Base-by-base conservation (phyloP, 2,888 invertebrate genomes). In the Orthonychiurus folsomi region DNA sequence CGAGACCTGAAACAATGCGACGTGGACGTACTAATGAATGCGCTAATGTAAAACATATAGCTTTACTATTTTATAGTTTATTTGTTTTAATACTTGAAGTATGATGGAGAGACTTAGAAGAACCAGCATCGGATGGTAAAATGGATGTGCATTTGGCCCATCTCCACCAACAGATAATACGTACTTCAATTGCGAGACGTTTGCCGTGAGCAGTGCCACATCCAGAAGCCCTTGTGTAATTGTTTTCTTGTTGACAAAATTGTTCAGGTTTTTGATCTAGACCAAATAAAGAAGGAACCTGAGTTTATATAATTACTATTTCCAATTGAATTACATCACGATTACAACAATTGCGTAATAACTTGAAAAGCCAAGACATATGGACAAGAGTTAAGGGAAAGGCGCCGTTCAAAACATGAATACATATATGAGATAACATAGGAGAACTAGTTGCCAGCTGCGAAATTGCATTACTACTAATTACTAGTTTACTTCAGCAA, bases 171-270 rank as follows among this genome's bases (percentile, higher is more conserved):
- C 66, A 81, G 87, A 88, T 0, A 92, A 81, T 28, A 92, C 86
- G 74, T 91, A 91, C 76, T 91, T 91, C 50, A 92, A 79, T 76
- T 92, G 92, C 0, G 90, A 89, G 2, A 91, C 66, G 56, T 66
- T 66, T 1, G 91, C 89, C 1, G 91, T 91, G 59, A 92, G 80
- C 68, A 92, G 79, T 0, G 92, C 91, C 63, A 92, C 89, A 76
- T 92, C 91, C 73, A 92, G 81, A 84, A 92, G 87, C 2, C 92
- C 91, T 80, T 92, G 92, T 0, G 92, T 90, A 63, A 92, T 89
- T 0, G 91, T 91, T 78, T 93, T 93, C 78, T 92, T 93, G 9
- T 91, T 91, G 24, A 92, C 90, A 82, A 92, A 93, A 70, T 87
- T 84, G 78, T 92, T 93, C 2, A 88, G 86, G 75, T 91, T 89